Evolutionary conservation across 2,888 invertebrate species (phyloP).

Genomic region (Nycteola revayana): DNA sequence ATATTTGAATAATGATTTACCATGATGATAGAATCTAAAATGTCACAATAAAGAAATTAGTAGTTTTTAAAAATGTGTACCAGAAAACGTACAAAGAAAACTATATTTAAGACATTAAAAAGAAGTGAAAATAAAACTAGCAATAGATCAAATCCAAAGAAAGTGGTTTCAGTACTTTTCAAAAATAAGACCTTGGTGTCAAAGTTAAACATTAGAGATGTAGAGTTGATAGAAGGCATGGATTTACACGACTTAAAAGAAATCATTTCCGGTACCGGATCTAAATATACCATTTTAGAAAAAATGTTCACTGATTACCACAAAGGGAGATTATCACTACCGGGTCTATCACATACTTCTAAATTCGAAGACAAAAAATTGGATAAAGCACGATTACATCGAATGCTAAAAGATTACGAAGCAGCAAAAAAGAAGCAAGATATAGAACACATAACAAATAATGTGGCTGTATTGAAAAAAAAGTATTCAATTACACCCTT

Average conservation of each 20-base stretch:
- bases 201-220: constrained; percentile 31
- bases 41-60: too few species aligned
- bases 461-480: constrained; percentile 11
- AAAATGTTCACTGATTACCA: constrained; percentile 39
- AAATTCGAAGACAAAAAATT: constrained; percentile 32
- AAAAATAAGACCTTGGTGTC: constrained; percentile 29
- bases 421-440: constrained; percentile 17
- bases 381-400: constrained; percentile 27
- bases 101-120: too few species aligned
- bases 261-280: constrained; percentile 29
- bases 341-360: constrained; percentile 28
- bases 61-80: too few species aligned
- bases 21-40: too few species aligned
- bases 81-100: too few species aligned
- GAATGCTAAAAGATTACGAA: constrained; percentile 34
- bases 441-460: constrained; percentile 10
- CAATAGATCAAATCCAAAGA: neutral
- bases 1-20: too few species aligned
- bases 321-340: constrained; percentile 30
- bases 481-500: constrained; percentile 13
- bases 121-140: neutral
- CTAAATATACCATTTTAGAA: constrained; percentile 35
- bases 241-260: constrained; percentile 27
- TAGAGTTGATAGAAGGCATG: constrained; percentile 34
- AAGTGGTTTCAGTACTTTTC: constrained; percentile 25